These are phyloP conservation scores for Engraulis encrasicolus DNA, from an alignment of 2,113 vertebrate genomes.

Conservation along the genomic window DNA sequence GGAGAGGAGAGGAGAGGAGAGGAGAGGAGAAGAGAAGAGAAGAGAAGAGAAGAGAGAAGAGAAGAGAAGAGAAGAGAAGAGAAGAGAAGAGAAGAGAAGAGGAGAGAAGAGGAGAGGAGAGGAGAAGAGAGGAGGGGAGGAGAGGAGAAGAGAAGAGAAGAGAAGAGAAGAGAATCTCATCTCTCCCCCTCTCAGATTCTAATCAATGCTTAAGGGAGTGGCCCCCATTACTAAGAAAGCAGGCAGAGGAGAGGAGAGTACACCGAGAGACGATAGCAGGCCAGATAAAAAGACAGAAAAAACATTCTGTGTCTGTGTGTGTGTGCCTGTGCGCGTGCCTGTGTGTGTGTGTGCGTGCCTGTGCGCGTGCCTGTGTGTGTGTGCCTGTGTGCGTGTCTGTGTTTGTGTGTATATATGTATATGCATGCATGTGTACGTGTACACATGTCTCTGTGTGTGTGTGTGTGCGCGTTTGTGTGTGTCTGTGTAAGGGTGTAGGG, in stretches of 20 bases:
- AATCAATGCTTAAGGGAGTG: slow-evolving; percentile 23
- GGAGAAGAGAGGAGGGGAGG: too few relatives aligned
- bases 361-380: slow-evolving; percentile 19
- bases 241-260: too few relatives aligned
- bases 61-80: too few relatives aligned
- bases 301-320: background rate
- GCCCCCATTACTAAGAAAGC: slow-evolving; percentile 26
- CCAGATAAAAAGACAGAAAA: slow-evolving; percentile 33
- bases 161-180: background rate
- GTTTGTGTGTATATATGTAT: background rate
- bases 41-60: too few relatives aligned
- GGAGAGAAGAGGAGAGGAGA: too few relatives aligned
- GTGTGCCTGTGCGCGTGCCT: slow-evolving; percentile 1
- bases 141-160: background rate
- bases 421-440: too few relatives aligned
- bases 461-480: slow-evolving; percentile 21
- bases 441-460: too few relatives aligned
- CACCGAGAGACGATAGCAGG: slow-evolving; percentile 6
- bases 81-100: too few relatives aligned
- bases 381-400: background rate
- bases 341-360: slow-evolving; percentile 7
- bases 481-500: slow-evolving; percentile 2
- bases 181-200: background rate
- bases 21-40: too few relatives aligned
- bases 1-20: too few relatives aligned